Base-by-base conservation (phyloP, 2,797 vertebrate species). In the Crax fasciolata region DNA sequence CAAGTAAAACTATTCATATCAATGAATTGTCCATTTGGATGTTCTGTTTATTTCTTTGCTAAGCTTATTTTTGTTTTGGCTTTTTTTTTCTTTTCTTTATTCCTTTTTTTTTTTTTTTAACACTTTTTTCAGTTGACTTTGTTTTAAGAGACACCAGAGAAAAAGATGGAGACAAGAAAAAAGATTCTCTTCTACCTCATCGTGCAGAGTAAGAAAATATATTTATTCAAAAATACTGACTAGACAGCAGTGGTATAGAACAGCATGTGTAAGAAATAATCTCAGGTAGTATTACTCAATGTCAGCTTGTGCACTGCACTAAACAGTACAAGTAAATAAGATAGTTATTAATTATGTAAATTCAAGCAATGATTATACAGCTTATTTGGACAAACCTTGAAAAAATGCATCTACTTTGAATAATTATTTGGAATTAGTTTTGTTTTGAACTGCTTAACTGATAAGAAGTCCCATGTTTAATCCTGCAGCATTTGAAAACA, bases 141-240 rank as follows among this genome's bases (percentile, higher is more conserved):
- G 98, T 98, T 85, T 97, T 99, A 67, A 97, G 96, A 94, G 98
- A 98, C 84, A 95, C 98, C 43, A 97, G 96, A 86, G 97, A 98
- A 93, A 98, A 94, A 81, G 97, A 98, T 4, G 95, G 97, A 49
- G 97, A 94, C 55, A 96, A 95, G 87, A 95, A 92, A 75, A 72
- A 94, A 80, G 90, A 96, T 24, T 55, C 94, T 59, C 87, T 98
- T 46, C 98, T 84, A 10, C 95, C 98, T 62, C 98, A 99, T 96
- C 98, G 98, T 97, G 97, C 98, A 78, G 99, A 99, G 99, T 99
- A 98, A 99, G 98, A 93, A 89, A 75, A 84, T n/a, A 30, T 8
- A 18, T 66, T 91, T 51, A 28, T 82, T 94, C 12, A 48, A 81
- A 71, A 90, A 72, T 43, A 59, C n/a, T 77, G 66, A 58, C 18